Evolutionary conservation across 2,888 invertebrate genomes (phyloP).

Genomic region (Rhingia rostrata): DNA sequence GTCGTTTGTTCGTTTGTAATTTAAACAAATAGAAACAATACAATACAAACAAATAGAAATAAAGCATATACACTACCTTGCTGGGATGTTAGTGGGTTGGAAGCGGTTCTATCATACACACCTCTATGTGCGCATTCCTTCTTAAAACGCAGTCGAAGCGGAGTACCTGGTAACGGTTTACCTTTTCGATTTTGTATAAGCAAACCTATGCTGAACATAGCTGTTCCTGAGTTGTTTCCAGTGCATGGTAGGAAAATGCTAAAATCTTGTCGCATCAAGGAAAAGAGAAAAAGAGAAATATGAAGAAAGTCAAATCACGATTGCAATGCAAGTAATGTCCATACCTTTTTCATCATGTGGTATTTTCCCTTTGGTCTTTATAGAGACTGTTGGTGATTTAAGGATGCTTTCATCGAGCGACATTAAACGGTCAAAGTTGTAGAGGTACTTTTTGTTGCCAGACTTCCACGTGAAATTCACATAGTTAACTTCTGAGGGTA

Average conservation of each 20-base stretch:
- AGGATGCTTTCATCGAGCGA: slow-evolving; percentile 93
- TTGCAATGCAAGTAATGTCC: slow-evolving; percentile 14
- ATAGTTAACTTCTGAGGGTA: slow-evolving; percentile 95
- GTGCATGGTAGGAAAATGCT: slow-evolving; percentile 94
- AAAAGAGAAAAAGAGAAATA: slow-evolving; percentile 5
- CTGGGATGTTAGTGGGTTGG: slow-evolving; percentile 82
- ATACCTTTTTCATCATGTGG: slow-evolving; percentile 93
- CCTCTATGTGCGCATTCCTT: slow-evolving; percentile 97
- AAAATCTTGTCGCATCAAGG: slow-evolving; percentile 86
- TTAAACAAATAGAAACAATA: slow-evolving; percentile 72
- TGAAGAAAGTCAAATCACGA: slow-evolving; percentile 17
- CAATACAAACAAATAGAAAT: slow-evolving; percentile 69
- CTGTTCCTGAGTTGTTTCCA: slow-evolving; percentile 93
- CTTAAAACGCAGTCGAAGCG: slow-evolving; percentile 92
- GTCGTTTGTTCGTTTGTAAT: slow-evolving; percentile 40
- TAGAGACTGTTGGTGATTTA: slow-evolving; percentile 93
- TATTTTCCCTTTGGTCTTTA: slow-evolving; percentile 92
- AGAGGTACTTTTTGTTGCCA: slow-evolving; percentile 90
- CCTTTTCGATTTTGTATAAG: slow-evolving; percentile 92
- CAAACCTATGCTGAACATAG: slow-evolving; percentile 93
- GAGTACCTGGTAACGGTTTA: slow-evolving; percentile 92
- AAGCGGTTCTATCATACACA: slow-evolving; percentile 87
- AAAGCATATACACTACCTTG: slow-evolving; percentile 83
- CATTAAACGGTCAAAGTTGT: slow-evolving; percentile 93
- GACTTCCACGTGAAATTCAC: slow-evolving; percentile 97